Conservation (phyloP, 2,797 vertebrate genomes). For the Sebastes baramenuke region DNA sequence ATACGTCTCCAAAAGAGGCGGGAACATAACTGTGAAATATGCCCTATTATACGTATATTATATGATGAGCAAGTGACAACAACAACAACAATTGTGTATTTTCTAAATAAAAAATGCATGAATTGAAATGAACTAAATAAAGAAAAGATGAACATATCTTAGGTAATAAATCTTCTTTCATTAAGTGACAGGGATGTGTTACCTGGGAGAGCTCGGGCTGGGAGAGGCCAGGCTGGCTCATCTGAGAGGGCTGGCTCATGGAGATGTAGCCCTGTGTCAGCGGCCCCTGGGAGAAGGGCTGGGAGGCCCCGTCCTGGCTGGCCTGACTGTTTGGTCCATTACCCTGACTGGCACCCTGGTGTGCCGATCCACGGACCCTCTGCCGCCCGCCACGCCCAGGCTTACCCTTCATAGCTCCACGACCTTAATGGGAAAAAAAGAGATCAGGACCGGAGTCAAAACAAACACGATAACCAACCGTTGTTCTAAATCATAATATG, state of each 20-base stretch:
- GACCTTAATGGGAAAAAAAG: constrained; percentile 77
- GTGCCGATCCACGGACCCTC: constrained; percentile 89
- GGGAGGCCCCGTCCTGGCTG: constrained; percentile 95
- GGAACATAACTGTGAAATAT: not conserved
- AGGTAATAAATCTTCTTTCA: not conserved
- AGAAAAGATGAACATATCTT: not conserved
- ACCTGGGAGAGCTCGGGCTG: constrained; percentile 99
- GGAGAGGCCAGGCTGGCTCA: constrained; percentile 98
- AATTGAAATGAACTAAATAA: not conserved
- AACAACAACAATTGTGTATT: not conserved
- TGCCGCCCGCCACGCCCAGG: constrained; percentile 92
- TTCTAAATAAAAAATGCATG: not conserved
- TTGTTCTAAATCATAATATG: not conserved
- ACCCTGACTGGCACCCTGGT: constrained; percentile 87
- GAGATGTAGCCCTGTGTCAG: constrained; percentile 98
- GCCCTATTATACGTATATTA: not conserved
- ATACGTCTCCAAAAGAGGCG: not conserved
- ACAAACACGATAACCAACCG: not conserved
- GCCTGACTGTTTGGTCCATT: constrained; percentile 92
- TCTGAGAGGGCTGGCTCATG: constrained; percentile 99
- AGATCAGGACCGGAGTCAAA: not conserved
- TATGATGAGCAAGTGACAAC: not conserved
- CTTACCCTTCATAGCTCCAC: constrained; percentile 94
- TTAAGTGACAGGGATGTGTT: not conserved
- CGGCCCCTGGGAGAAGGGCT: constrained; percentile 98